Conservation (phyloP, 2,797 vertebrate genomes). For the Enteromius treurensis region DNA sequence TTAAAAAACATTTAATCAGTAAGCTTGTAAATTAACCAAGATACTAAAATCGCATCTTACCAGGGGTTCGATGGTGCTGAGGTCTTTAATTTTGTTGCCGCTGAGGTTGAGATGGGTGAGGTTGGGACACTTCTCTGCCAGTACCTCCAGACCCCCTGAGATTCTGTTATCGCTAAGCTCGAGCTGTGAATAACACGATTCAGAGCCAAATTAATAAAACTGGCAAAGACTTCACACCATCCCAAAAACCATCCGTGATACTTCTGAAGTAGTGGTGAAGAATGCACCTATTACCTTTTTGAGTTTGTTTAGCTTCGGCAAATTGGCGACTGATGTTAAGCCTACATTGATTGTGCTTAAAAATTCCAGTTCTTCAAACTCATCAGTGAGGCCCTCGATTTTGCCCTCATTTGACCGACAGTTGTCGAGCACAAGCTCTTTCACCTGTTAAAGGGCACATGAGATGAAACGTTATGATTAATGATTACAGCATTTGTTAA, state of each 20-base stretch:
- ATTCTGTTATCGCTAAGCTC: constrained; percentile 99
- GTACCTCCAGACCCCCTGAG: constrained; percentile 97
- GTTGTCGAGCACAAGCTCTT: constrained; percentile 97
- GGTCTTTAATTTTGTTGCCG: constrained; percentile 99
- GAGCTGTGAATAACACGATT: constrained; percentile 76
- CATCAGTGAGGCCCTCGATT: constrained; percentile 96
- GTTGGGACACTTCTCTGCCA: constrained; percentile 97
- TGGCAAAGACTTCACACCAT: not conserved
- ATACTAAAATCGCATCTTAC: constrained; percentile 73
- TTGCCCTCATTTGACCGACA: constrained; percentile 96
- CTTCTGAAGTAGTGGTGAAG: not conserved
- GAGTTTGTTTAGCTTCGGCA: constrained; percentile 98
- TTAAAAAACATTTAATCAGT: not conserved
- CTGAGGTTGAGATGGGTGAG: constrained; percentile 99
- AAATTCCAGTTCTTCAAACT: constrained; percentile 97
- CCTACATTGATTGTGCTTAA: constrained; percentile 98
- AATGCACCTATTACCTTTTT: constrained; percentile 85
- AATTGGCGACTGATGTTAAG: constrained; percentile 91
- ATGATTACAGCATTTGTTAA: constrained; percentile 11
- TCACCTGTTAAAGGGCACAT: constrained; percentile 80
- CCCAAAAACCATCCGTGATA: not conserved
- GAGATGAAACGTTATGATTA: not conserved
- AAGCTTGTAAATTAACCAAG: not conserved
- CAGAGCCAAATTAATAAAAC: not conserved
- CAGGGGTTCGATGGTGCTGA: constrained; percentile 98